phyloP scores from a whole-genome alignment of 2,113 vertebrate species.

The Colossoma macropomum region DNA sequence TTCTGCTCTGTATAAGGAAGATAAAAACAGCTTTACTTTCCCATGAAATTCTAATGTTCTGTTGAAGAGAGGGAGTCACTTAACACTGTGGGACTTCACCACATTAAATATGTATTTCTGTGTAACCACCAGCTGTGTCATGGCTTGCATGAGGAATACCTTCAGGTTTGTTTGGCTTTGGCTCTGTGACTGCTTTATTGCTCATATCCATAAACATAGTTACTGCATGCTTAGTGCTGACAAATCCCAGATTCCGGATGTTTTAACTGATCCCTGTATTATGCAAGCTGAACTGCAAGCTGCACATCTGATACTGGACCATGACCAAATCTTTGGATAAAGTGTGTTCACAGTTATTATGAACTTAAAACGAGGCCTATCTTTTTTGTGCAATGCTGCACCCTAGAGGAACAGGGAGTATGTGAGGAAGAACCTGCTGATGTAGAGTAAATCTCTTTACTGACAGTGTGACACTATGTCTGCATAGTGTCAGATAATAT shows the following conservation, averaged over 20 bases:
- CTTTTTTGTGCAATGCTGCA: conserved; percentile 34
- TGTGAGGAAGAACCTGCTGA: not conserved
- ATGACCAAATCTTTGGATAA: not conserved
- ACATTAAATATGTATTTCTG: not conserved
- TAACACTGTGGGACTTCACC: conserved; percentile 6
- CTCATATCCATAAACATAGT: not conserved
- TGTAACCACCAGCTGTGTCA: conserved; percentile 26
- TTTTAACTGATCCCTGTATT: not conserved
- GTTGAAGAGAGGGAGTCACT: not conserved
- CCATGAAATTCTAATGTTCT: conserved; percentile 7
- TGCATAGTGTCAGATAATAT: no score
- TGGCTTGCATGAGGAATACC: conserved; percentile 66
- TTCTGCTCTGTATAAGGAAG: not conserved
- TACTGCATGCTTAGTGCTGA: not conserved
- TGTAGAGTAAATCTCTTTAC: no score
- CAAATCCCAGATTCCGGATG: not conserved
- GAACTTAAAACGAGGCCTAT: not conserved
- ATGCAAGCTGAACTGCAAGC: not conserved
- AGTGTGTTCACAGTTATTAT: not conserved
- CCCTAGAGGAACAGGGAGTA: conserved; percentile 10
- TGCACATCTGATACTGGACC: not conserved
- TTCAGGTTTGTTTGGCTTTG: not conserved
- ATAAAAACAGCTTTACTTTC: not conserved
- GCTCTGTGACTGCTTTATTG: not conserved
- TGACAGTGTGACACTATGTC: no score